Conservation (phyloP, 2,113 vertebrate species). For the Pygoscelis adeliae region DNA sequence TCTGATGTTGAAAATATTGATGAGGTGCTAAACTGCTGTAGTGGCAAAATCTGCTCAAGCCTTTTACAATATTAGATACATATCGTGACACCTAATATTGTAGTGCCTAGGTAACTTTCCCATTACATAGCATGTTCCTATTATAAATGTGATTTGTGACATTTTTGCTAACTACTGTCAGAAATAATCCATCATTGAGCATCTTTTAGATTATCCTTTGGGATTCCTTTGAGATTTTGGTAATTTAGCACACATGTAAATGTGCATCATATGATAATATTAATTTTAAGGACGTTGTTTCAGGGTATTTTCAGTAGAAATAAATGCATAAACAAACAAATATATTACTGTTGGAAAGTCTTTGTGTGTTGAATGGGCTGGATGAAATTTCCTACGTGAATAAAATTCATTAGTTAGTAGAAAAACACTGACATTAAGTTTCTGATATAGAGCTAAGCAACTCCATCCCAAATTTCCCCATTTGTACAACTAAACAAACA, state of each 20-base stretch:
- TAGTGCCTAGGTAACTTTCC: background rate
- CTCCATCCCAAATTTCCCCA: background rate
- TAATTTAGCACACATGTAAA: background rate
- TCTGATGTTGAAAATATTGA: conserved; percentile 42
- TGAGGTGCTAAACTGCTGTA: background rate
- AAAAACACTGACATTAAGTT: background rate
- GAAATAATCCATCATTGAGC: background rate
- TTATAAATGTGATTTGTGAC: background rate
- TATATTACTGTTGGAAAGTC: background rate
- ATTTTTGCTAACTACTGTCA: background rate
- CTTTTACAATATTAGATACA: background rate
- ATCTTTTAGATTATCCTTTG: background rate
- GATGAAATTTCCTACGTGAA: background rate
- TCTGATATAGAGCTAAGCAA: background rate
- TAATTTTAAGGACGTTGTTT: background rate
- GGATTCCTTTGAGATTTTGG: background rate
- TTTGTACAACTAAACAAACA: background rate
- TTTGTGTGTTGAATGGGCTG: background rate
- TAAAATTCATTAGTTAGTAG: background rate
- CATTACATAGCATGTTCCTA: background rate
- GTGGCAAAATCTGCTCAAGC: conserved; percentile 14
- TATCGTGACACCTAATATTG: background rate
- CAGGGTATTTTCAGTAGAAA: background rate
- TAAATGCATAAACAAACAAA: background rate
- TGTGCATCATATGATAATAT: background rate